Percentiles rank a stretch among this genome's conserved stretches.
phyloP scores from a whole-genome alignment of 2,797 vertebrate genomes.

The Smutsia gigantea region DNA sequence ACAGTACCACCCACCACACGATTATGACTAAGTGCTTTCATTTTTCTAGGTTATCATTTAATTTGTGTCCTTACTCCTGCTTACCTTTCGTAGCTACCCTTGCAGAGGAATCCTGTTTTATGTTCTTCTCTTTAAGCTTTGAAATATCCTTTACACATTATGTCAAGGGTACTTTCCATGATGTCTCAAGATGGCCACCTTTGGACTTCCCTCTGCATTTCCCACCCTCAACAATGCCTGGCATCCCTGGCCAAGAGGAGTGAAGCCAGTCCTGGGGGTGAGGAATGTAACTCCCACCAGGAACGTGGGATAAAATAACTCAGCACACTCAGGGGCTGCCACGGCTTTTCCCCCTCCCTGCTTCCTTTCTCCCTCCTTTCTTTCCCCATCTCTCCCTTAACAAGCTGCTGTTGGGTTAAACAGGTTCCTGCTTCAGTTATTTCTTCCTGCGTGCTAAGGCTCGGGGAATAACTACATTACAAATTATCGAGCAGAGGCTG shows the following conservation, averaged over 20 bases:
- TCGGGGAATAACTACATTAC: conserved; percentile 68
- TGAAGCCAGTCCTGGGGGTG: neutral
- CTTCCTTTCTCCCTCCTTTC: neutral
- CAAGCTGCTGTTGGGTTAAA: conserved; percentile 59
- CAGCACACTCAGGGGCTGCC: neutral
- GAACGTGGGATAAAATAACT: neutral
- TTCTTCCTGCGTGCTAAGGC: neutral
- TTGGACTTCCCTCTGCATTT: neutral
- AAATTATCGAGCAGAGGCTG: conserved; percentile 76
- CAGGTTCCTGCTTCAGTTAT: neutral
- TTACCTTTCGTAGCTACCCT: neutral
- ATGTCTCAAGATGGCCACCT: neutral
- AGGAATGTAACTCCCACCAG: neutral
- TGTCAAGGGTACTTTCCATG: neutral
- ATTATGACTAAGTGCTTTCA: neutral
- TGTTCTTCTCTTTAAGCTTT: neutral
- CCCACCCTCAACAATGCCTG: neutral
- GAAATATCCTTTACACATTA: neutral
- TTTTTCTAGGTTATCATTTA: neutral
- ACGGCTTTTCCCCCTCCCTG: too few relatives aligned
- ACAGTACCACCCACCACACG: too few relatives aligned
- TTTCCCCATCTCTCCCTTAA: neutral
- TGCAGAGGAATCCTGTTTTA: neutral
- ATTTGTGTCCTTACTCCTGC: neutral
- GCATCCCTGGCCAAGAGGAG: neutral